These are phyloP conservation scores for Lepus townsendii DNA, from an alignment of 2,797 vertebrate genomes.

Conservation along the genomic window DNA sequence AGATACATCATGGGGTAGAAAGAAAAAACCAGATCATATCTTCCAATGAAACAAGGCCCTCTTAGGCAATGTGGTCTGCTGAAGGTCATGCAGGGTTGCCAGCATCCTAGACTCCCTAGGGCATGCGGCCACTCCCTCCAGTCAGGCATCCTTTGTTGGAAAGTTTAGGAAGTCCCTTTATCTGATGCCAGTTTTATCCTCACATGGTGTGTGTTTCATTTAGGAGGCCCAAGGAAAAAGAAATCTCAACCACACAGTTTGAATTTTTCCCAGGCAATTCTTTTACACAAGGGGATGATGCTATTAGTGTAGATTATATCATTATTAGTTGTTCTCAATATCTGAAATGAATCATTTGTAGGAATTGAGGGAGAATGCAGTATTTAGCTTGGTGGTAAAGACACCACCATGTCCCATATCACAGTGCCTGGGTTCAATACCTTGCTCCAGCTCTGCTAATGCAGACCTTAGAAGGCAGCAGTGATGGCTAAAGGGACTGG, in stretches of 20 bases:
- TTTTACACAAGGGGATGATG: not conserved
- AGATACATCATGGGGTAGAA: not conserved
- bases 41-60: slow-evolving; percentile 20
- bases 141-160: not conserved
- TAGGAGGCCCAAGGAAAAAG: not conserved
- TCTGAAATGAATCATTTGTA: not conserved
- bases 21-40: not conserved
- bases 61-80: not conserved
- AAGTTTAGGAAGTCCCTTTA: slow-evolving; percentile 26
- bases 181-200: slow-evolving; percentile 16
- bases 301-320: not conserved
- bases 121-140: not conserved
- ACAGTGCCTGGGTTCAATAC: not conserved
- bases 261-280: not conserved
- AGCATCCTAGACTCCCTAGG: not conserved
- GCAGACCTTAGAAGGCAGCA: too few species aligned
- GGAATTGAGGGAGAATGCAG: not conserved
- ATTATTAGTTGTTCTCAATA: not conserved
- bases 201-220: not conserved
- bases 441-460: too few species aligned
- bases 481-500: too few species aligned
- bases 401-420: too few species aligned
- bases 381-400: not conserved
- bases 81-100: not conserved
- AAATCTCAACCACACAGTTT: not conserved